These are phyloP conservation scores for Epinotia demarniana DNA, from an alignment of 2,888 invertebrate species.

Conservation along the genomic window DNA sequence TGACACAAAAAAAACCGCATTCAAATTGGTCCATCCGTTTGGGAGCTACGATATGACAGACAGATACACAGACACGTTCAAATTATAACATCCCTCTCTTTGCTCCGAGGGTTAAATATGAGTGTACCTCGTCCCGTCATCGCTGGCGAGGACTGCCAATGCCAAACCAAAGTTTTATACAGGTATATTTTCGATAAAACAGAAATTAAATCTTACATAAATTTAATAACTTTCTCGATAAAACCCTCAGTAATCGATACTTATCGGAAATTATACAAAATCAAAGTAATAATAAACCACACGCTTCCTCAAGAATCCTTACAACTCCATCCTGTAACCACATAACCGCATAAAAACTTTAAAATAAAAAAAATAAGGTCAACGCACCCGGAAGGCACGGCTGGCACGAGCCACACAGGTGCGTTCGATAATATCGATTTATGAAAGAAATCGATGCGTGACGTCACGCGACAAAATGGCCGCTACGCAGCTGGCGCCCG, in stretches of 20 bases:
- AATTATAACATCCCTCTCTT: no score
- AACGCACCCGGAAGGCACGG: conserved; percentile 77
- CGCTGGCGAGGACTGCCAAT: no score
- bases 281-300: conserved; percentile 36
- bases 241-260: conserved; percentile 4
- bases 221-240: no score
- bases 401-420: conserved; percentile 77
- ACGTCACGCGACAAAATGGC: conserved; percentile 74
- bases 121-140: no score
- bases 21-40: no score
- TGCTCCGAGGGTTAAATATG: no score
- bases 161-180: no score
- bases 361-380: conserved; percentile 58
- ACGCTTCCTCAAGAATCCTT: conserved; percentile 42
- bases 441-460: conserved; percentile 72
- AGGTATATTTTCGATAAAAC: no score
- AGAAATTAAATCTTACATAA: no score
- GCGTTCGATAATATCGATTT: conserved; percentile 77
- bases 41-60: no score
- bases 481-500: conserved; percentile 69
- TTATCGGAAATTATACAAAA: conserved; percentile 27
- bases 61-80: no score
- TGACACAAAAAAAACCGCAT: no score
- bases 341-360: conserved; percentile 3
- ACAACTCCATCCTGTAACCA: conserved; percentile 32